Conservation (phyloP, 2,113 vertebrate genomes). For the Lepus timidus region DNA sequence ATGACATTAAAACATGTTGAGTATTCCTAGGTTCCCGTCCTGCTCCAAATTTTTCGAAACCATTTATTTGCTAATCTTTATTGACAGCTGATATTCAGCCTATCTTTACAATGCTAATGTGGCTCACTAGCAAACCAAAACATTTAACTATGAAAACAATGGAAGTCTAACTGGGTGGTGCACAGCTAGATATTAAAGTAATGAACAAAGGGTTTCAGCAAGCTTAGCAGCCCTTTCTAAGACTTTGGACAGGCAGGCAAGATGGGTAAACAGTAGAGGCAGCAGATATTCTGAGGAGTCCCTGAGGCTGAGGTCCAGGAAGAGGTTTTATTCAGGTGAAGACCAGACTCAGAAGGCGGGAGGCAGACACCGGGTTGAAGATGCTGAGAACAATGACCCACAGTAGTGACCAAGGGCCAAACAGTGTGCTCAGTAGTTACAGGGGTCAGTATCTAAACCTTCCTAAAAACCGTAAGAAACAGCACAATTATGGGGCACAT, state of each 20-base stretch:
- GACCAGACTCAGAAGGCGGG: neutral
- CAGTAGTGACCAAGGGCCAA: too few species aligned
- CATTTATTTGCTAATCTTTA: neutral
- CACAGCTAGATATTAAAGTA: neutral
- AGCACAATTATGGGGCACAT: neutral
- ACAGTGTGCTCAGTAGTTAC: fast-evolving
- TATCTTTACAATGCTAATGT: neutral
- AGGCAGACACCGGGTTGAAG: fast-evolving
- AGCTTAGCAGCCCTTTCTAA: neutral
- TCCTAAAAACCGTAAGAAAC: neutral
- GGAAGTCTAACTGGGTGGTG: neutral
- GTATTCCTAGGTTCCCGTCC: too few species aligned
- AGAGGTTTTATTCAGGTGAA: neutral
- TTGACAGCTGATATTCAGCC: neutral
- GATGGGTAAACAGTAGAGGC: neutral
- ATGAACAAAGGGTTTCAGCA: neutral
- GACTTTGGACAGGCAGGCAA: too few species aligned
- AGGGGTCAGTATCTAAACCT: neutral
- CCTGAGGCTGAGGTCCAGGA: neutral
- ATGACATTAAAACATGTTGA: neutral
- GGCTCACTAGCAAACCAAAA: neutral
- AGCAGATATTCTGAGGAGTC: neutral
- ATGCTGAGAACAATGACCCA: too few species aligned
- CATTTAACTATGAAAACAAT: neutral
- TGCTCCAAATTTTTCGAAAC: neutral